These are phyloP conservation scores for Cryptoprocta ferox DNA, from an alignment of 2,797 vertebrate species.

Conservation along the genomic window DNA sequence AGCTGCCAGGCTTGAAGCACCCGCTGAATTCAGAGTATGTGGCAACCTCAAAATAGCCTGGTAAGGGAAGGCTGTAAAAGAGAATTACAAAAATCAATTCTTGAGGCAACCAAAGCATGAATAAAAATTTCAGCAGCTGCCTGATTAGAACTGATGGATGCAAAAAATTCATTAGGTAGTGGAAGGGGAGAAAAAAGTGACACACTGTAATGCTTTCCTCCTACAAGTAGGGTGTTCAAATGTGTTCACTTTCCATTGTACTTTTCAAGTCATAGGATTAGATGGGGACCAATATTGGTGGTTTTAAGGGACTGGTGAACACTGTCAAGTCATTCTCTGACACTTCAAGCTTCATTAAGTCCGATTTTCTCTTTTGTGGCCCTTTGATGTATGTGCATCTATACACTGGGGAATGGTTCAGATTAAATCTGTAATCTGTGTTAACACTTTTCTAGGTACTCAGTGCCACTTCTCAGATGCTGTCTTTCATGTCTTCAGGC, in stretches of 20 bases:
- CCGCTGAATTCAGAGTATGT: conserved; percentile 50
- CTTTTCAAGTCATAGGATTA: neutral
- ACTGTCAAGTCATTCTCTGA: neutral
- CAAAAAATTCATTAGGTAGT: conserved; percentile 13
- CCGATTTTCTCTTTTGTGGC: neutral
- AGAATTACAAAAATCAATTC: conserved; percentile 56
- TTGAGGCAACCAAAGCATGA: conserved; percentile 39
- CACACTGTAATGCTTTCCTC: neutral
- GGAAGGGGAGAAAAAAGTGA: neutral
- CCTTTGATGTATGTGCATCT: neutral
- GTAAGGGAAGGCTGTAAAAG: conserved; percentile 23
- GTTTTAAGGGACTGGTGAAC: neutral
- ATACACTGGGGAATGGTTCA: no score
- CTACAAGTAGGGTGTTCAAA: neutral
- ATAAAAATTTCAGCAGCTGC: conserved; percentile 38
- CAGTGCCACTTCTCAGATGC: neutral
- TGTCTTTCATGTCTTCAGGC: neutral
- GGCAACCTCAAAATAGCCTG: neutral
- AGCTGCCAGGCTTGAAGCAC: neutral
- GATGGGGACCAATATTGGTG: neutral
- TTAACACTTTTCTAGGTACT: neutral
- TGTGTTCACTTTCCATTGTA: neutral
- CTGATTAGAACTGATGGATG: conserved; percentile 34
- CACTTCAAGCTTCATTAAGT: neutral
- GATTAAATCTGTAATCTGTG: neutral